Base-by-base conservation (phyloP, 2,113 vertebrate genomes). In the Macaca mulatta region DNA sequence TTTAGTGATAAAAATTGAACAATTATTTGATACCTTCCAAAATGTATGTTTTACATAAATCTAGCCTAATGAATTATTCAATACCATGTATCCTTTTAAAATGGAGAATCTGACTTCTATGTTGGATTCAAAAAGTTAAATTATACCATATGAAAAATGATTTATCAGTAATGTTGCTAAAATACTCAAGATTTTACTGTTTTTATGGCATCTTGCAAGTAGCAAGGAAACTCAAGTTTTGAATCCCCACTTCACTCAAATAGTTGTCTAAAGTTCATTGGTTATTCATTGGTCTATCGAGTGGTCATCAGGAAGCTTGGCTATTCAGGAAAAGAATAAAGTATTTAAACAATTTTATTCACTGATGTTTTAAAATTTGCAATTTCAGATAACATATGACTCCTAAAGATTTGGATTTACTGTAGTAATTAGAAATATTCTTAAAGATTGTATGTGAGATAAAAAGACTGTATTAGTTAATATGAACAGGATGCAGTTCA, bases 61-160 rank as follows among this genome's bases (percentile, higher is more conserved):
- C 0, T 14, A 88, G 0, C 2, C 27, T 67, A 81, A 84, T 67
- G 7, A 70, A 45, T 50, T 72, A 67, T 79, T 43, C 2, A 45
- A 18, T 86, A 43, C 1, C 2, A 43, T 55, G 27, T 14, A 43
- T 32, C 0, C 5, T 67, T 90, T 94, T 45, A 18, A 45, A 48
- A 61, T 81, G 4, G 3, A 3, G 23, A 11, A 7, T 55, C 11
- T 30, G 1, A 1, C 1, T 40, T 0, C 16, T 50, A 69, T 74
- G 1, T 25, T 80, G 7, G 16, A 89, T 94, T 77, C 61, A 1
- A 10, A 72, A 89, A 52, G 35, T 38, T 32, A 93, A 17, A 86
- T 52, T 45, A 57, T 67, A 2, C 4, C 23, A 1, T 38, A 74
- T 20, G 12, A 59, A 91, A 61, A 23, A 40, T 57, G 17, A 12